Percentiles rank a stretch among this genome's conserved stretches.
Evolutionary conservation across 2,888 invertebrate species (phyloP).

Genomic region (Philonicus albiceps): DNA sequence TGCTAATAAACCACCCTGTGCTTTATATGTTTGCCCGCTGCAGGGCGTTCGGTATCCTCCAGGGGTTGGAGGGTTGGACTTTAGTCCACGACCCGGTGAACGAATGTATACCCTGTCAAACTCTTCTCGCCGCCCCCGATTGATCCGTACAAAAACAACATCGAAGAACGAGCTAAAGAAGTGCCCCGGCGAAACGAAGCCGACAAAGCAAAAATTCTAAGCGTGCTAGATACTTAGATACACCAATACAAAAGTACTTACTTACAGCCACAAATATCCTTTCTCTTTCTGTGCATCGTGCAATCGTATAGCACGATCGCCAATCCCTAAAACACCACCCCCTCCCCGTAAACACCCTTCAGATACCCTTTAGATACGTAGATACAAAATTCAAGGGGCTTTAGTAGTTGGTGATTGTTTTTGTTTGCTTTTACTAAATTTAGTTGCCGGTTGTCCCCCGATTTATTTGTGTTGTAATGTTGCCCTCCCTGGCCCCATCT

Average conservation of each 20-base stretch:
- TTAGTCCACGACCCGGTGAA: background rate
- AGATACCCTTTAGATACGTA: background rate
- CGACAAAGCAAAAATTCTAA: background rate
- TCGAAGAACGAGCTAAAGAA: background rate
- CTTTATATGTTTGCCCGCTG: conserved; percentile 41
- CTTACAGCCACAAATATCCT: background rate
- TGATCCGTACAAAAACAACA: conserved; percentile 43
- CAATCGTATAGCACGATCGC: background rate
- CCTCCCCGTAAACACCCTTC: background rate
- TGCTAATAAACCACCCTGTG: conserved; percentile 48
- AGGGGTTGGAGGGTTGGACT: background rate
- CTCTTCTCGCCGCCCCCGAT: conserved; percentile 44
- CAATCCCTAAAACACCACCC: background rate
- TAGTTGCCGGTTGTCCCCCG: conserved; percentile 38
- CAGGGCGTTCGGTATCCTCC: background rate
- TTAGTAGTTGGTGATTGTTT: conserved; percentile 43
- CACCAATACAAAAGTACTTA: background rate
- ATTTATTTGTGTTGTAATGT: conserved; percentile 38
- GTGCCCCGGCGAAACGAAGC: background rate
- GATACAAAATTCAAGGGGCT: conserved; percentile 30
- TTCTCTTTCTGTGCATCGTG: background rate
- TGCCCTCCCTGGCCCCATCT: background rate
- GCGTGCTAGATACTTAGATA: background rate
- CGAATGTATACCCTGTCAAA: conserved; percentile 41
- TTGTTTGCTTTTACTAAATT: conserved; percentile 43